Conservation (phyloP, 2,113 vertebrate species). For the Callocephalon fimbriatum region DNA sequence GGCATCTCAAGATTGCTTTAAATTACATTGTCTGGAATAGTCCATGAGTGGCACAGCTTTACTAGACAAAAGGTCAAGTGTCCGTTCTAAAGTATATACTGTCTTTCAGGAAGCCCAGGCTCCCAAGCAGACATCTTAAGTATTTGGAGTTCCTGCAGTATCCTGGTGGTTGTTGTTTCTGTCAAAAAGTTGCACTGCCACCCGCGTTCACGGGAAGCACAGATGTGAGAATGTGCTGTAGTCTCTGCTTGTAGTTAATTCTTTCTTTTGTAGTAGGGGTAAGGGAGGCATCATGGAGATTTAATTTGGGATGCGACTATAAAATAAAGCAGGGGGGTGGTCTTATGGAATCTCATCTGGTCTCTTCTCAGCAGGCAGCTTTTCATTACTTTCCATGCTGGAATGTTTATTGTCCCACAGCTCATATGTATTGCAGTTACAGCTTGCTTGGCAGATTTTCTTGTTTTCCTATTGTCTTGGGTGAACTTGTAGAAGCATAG, state of each 20-base stretch:
- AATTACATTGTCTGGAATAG: background rate
- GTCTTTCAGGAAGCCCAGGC: background rate
- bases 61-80: background rate
- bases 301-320: conserved; percentile 36
- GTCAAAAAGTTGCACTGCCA: background rate
- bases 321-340: conserved; percentile 3
- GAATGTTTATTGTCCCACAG: conserved; percentile 53
- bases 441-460: conserved; percentile 40
- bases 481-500: conserved; percentile 12
- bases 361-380: conserved; percentile 57
- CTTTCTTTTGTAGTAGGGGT: background rate
- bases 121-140: background rate
- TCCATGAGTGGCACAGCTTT: background rate
- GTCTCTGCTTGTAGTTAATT: background rate
- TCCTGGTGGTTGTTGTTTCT: background rate
- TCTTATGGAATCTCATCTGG: conserved; percentile 43
- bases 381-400: conserved; percentile 60
- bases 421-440: conserved; percentile 17
- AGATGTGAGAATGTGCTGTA: background rate
- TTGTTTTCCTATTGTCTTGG: conserved; percentile 21
- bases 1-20: background rate
- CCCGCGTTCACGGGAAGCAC: background rate
- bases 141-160: background rate
- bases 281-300: background rate
- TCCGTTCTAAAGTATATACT: background rate